phyloP scores from a whole-genome alignment of 2,113 vertebrate genomes.

The Dinomys branickii region DNA sequence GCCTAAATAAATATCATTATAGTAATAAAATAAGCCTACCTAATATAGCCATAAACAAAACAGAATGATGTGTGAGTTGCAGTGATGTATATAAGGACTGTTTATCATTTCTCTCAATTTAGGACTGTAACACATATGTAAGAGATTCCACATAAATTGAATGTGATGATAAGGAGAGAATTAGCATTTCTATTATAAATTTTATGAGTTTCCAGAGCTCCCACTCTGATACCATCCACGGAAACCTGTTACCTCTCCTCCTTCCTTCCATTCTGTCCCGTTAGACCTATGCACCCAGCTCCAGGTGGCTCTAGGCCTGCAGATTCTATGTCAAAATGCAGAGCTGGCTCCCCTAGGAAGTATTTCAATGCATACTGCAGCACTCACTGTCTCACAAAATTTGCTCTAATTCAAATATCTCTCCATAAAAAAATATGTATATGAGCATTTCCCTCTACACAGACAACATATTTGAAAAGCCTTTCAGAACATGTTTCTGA shows the following conservation, averaged over 20 bases:
- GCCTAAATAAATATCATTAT: neutral
- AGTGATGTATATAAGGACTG: neutral
- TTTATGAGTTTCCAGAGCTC: neutral
- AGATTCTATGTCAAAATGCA: neutral
- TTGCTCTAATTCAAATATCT: neutral
- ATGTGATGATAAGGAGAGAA: neutral
- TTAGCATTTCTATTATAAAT: neutral
- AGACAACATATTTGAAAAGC: neutral
- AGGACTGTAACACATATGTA: neutral
- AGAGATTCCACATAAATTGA: neutral
- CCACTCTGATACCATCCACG: neutral
- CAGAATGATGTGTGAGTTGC: neutral
- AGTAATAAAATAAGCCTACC: neutral
- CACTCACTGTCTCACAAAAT: neutral
- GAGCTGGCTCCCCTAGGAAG: neutral
- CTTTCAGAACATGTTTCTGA: neutral
- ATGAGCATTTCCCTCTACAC: neutral
- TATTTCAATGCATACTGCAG: neutral
- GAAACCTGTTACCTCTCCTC: fast-evolving
- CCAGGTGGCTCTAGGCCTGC: neutral
- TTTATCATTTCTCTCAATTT: neutral
- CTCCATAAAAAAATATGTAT: neutral
- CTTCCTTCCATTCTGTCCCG: too few species aligned
- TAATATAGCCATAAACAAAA: neutral
- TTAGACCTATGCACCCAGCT: neutral